phyloP scores from a whole-genome alignment of 2,113 vertebrate species.

The Calyptommatus sinebrachiatus region DNA sequence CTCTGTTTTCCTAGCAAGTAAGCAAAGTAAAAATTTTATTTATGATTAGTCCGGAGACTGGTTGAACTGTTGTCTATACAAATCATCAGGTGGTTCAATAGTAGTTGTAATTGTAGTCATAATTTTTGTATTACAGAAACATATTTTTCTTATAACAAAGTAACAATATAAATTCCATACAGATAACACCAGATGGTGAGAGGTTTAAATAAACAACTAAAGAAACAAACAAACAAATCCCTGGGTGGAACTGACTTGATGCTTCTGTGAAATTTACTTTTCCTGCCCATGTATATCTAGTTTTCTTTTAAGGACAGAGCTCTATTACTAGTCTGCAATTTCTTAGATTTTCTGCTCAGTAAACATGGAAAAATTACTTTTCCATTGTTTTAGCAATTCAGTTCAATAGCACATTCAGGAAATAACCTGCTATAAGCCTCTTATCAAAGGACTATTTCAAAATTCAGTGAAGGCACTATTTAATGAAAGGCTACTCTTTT shows the following conservation, averaged over 20 bases:
- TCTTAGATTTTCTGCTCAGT: background rate
- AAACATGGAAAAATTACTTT: background rate
- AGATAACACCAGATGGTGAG: constrained; percentile 78
- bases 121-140: constrained; percentile 60
- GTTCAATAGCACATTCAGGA: background rate
- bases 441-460: background rate
- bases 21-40: no score
- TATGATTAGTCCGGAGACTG: no score
- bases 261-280: constrained; percentile 73
- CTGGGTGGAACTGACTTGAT: constrained; percentile 76
- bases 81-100: no score
- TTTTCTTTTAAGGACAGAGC: constrained; percentile 37
- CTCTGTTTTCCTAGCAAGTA: constrained; percentile 67
- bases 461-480: background rate
- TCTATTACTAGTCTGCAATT: constrained; percentile 26
- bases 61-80: no score
- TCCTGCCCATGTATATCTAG: constrained; percentile 67
- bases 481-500: background rate
- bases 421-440: background rate
- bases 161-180: constrained; percentile 70
- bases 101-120: constrained; percentile 63
- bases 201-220: constrained; percentile 65
- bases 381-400: background rate
- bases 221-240: constrained; percentile 80
- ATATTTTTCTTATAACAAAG: constrained; percentile 36